Base-by-base conservation (phyloP, 1,140 invertebrate species). In the Cryptotermes secundus region DNA sequence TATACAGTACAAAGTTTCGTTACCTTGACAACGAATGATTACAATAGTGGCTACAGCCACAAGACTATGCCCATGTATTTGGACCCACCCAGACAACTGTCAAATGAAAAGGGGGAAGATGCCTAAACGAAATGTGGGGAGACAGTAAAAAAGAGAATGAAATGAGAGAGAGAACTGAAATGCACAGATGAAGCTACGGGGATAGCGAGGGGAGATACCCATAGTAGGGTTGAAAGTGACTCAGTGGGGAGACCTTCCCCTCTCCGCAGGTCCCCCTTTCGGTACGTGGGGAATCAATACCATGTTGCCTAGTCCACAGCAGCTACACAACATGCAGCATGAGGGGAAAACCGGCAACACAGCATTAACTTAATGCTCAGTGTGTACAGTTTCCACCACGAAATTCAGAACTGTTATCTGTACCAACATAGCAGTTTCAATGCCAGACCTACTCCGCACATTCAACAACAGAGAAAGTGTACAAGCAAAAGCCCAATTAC, bases 211-310 rank as follows among this genome's bases (percentile, higher is more conserved):
- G n/a, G 26, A 72, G n/a, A 26, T 26, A n/a, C 26, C 26, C 9
- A 16, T 72, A 16, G 59, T 72, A 72, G n/a, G 59, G 59, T 72
- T 72, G 59, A 26, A 72, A 72, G 59, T 72, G 59, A 72, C 59
- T 72, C 59, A 72, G 59, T 72, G 59, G 59, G 59, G 59, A 72
- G 59, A n/a, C 59, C 59, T 26, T 72, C 59, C 59, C 59, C 59
- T 72, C 59, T 31, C 59, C 59, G 6, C 4, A n/a, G 0, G 0
- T 26, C 59, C 26, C n/a, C n/a, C 59, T 72, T 72, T 72, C 26
- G 31, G 59, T 26, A 31, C 59, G 59, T n/a, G 59, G 59, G 59
- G 59, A 72, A 72, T 72, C 59, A 72, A 72, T 72, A 72, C 59
- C 59, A 72, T 26, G 59, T 72, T 72, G 59, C 59, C 59, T 72